Evolutionary conservation across 2,888 invertebrate species (phyloP), one percentile per base, ranked within the genome.

Genomic region (Drosophila barbarae): DNA sequence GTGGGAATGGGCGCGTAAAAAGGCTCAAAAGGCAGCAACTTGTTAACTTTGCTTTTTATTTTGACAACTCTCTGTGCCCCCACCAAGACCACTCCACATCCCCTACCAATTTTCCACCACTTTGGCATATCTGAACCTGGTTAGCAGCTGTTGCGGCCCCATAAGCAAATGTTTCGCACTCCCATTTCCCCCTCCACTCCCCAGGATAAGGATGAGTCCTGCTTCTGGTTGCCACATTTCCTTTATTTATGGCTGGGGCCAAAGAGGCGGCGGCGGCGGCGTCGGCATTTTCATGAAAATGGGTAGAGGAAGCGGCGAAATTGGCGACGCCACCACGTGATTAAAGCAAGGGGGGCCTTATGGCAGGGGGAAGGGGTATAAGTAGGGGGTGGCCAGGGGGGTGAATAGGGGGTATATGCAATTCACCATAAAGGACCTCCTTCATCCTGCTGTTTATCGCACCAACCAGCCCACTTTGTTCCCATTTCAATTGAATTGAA

Each of bases 1-100:
- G 7, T 3, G n/a, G 1, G 13, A n/a, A n/a, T 23, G 5, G 13
- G 15, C 15, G 28, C 44, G 30, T 46, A 49, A 51, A 50, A 23
- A 10, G 63, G 54, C 68, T 73, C 61, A 75, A 74, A 72, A 76
- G 69, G 68, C 74, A 79, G 72, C 81, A 72, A 83, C 81, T 79
- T 79, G 84, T 83, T 83, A 80, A 83, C 79, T 79, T 83, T 71
- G 81, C 73, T 79, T 80, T 78, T 79, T 80, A 80, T 79, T 83
- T 83, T 77, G 35, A 50, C 41, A 60, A 59, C 49, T 18, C 35
- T 8, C 35, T 13, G 5, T 18, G 8, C 26, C n/a, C 1, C 5
- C n/a, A 9, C 21, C 23, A 23, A 23, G 23, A 9, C 13, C 23
- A 3, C 7, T 32, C 26, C n/a, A 18, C 3, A 36, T 9, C n/a